Percentiles rank a stretch among this genome's conserved stretches.
These are phyloP conservation scores for Andinoacara biseriatus DNA, from an alignment of 2,113 vertebrate genomes.

Conservation along the genomic window DNA sequence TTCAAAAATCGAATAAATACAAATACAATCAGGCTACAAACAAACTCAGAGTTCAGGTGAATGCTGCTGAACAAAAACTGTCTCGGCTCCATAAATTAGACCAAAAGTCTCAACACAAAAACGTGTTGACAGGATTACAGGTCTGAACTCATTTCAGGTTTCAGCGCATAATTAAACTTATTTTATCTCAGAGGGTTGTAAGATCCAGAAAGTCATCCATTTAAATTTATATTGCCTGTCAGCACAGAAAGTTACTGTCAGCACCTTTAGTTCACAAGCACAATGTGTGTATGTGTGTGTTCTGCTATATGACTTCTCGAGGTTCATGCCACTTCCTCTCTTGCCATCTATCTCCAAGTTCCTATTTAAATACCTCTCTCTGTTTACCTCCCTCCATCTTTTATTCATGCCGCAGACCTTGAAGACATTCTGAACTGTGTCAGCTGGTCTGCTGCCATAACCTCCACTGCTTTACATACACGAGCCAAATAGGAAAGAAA, in stretches of 20 bases:
- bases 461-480: neutral
- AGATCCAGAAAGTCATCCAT: neutral
- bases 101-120: neutral
- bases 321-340: neutral
- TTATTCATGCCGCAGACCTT: slow-evolving; percentile 40
- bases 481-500: neutral
- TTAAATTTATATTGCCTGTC: neutral
- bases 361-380: neutral
- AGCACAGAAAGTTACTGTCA: neutral
- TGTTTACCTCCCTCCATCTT: slow-evolving; percentile 20
- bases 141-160: neutral
- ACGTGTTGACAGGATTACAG: neutral
- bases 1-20: too few relatives aligned
- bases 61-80: neutral
- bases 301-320: neutral
- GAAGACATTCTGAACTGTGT: neutral
- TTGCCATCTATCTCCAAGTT: neutral
- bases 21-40: too few relatives aligned
- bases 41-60: neutral
- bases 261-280: neutral
- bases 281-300: neutral
- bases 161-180: neutral
- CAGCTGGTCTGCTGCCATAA: slow-evolving; percentile 12
- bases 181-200: neutral
- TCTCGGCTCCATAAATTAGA: neutral